A percentile compares a stretch with the other conserved stretches of the same genome.
Evolutionary conservation across 35 echinoderm and acorn worm species (phyloP).

Genomic region (Chiridota heheva): DNA sequence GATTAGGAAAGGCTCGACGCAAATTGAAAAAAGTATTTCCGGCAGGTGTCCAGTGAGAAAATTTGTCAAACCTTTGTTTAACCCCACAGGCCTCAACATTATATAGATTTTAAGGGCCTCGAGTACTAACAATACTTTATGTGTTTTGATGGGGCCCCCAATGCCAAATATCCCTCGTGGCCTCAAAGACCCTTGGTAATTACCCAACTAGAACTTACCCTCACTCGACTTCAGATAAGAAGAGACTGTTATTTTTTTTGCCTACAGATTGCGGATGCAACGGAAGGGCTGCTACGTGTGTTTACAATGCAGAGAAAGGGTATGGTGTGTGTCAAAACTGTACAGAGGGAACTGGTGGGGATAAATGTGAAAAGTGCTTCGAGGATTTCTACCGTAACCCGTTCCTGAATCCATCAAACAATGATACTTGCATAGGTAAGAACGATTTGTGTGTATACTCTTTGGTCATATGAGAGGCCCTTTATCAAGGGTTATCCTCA

Average conservation of each 20-base stretch:
- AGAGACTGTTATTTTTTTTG: background rate
- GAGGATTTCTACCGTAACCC: conserved; percentile 76
- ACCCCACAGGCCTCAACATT: no score
- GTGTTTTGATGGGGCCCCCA: no score
- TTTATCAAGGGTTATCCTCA: background rate
- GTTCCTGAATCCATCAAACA: conserved; percentile 34
- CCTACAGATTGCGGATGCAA: conserved; percentile 88
- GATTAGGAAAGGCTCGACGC: no score
- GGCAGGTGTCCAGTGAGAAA: no score
- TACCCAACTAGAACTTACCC: no score
- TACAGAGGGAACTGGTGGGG: conserved; percentile 74
- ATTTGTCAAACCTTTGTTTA: no score
- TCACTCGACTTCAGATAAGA: no score
- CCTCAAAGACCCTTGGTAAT: no score
- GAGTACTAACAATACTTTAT: no score
- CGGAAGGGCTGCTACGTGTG: conserved; percentile 56
- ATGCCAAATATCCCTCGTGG: no score
- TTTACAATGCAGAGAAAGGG: conserved; percentile 67
- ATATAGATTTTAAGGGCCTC: no score
- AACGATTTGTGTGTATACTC: background rate
- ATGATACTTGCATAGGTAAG: conserved; percentile 79
- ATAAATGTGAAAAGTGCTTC: conserved; percentile 84
- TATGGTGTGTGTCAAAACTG: conserved; percentile 89
- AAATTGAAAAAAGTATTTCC: no score
- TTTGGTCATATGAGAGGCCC: background rate